Conservation (phyloP, 2,888 invertebrate species). For the Caprella mutica region DNA sequence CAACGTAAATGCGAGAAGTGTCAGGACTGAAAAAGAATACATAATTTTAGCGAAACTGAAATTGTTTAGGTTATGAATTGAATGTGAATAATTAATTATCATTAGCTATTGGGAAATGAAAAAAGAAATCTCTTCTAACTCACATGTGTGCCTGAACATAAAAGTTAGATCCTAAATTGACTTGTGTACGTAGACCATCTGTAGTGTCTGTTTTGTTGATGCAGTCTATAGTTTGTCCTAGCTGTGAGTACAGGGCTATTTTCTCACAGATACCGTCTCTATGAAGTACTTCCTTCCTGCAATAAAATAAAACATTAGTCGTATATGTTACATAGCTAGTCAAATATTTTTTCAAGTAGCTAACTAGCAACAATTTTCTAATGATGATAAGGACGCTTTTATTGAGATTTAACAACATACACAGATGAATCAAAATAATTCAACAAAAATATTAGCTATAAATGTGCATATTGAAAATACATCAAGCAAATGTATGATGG, state of each 20-base stretch:
- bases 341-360: no score
- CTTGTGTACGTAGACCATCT: conserved; percentile 53
- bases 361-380: background rate
- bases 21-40: conserved; percentile 40
- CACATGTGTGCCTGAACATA: conserved; percentile 64
- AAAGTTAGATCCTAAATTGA: conserved; percentile 73
- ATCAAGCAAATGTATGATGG: no score
- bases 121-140: no score
- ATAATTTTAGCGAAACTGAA: no score
- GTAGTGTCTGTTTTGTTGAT: conserved; percentile 47
- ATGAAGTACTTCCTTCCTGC: conserved; percentile 41
- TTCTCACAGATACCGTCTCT: conserved; percentile 54
- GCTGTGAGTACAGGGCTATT: conserved; percentile 58
- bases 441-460: no score
- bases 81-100: background rate
- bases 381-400: background rate
- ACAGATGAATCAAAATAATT: background rate
- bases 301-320: background rate
- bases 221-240: conserved; percentile 58
- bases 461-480: no score
- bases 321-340: background rate
- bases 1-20: conserved; percentile 54
- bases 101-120: no score
- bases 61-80: conserved; percentile 21
- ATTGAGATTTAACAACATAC: background rate